Evolutionary conservation across 2,888 invertebrate species (phyloP).

Genomic region (Stenoptilia bipunctidactyla): DNA sequence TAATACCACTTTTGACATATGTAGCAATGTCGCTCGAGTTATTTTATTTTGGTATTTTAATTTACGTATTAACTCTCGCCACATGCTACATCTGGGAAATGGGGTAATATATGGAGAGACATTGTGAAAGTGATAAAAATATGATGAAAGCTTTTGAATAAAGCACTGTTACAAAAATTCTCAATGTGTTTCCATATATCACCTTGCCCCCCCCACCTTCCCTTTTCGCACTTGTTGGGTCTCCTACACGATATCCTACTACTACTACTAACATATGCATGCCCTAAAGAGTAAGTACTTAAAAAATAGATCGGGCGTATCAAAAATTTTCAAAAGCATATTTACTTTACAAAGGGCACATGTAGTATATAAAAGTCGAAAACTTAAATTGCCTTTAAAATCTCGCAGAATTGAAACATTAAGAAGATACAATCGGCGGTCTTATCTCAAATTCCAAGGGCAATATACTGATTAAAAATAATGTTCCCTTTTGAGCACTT

Average conservation of each 20-base stretch:
- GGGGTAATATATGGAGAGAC: constrained; percentile 80
- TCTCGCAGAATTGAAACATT: too few species aligned
- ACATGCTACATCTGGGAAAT: constrained; percentile 72
- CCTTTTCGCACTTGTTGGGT: constrained; percentile 20
- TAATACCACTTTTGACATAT: constrained; percentile 73
- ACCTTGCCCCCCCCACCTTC: constrained; percentile 40
- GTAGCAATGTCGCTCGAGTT: constrained; percentile 69
- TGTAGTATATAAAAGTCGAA: too few species aligned
- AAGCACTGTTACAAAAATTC: constrained; percentile 77
- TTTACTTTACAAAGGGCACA: too few species aligned
- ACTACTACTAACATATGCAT: not conserved
- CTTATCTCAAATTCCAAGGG: too few species aligned
- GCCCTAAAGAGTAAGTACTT: not conserved
- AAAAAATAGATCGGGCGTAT: too few species aligned
- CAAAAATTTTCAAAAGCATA: too few species aligned
- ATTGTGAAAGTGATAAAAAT: constrained; percentile 75
- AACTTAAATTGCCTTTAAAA: too few species aligned
- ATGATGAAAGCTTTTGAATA: constrained; percentile 75
- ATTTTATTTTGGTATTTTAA: constrained; percentile 44
- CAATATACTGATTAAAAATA: too few species aligned
- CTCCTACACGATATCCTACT: constrained; percentile 17
- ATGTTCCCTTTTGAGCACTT: too few species aligned
- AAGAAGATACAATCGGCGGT: too few species aligned
- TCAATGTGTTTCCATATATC: constrained; percentile 77
- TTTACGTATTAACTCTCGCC: constrained; percentile 58